These are phyloP conservation scores for Pheucticus melanocephalus DNA, from an alignment of 2,113 vertebrate species.

Conservation along the genomic window DNA sequence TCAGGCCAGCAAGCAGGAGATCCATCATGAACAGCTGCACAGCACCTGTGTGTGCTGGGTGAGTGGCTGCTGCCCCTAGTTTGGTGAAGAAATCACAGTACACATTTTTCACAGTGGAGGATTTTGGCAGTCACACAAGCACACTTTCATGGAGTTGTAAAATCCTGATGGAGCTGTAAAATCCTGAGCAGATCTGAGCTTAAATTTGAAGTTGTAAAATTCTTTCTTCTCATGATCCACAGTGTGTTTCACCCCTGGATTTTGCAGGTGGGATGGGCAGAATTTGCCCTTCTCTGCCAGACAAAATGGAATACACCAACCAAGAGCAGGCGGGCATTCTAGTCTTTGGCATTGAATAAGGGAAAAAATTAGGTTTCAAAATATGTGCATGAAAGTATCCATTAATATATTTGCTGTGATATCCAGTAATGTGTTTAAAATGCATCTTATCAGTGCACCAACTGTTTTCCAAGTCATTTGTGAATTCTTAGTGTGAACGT, in stretches of 20 bases:
- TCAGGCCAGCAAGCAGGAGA: constrained; percentile 5
- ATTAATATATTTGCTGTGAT: background rate
- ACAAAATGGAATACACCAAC: background rate
- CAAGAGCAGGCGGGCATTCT: background rate
- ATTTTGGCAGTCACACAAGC: background rate
- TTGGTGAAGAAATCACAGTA: background rate
- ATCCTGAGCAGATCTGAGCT: constrained; percentile 9
- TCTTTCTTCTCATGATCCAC: background rate
- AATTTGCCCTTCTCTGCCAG: background rate
- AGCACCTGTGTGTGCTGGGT: background rate
- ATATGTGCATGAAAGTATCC: background rate
- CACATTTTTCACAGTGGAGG: background rate
- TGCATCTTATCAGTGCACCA: background rate
- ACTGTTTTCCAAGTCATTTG: background rate
- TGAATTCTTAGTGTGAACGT: constrained; percentile 3
- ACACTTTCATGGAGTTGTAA: constrained; percentile 4
- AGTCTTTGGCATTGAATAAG: background rate
- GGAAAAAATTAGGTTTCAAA: background rate
- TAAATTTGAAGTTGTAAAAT: constrained; percentile 9
- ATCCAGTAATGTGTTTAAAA: background rate
- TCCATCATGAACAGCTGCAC: background rate
- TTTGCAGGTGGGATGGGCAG: background rate
- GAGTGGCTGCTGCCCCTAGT: background rate
- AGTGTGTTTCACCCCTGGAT: background rate
- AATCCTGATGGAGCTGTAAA: constrained; percentile 37